Base-by-base conservation (phyloP, 2,888 invertebrate species). In the Aphrophora alni region DNA sequence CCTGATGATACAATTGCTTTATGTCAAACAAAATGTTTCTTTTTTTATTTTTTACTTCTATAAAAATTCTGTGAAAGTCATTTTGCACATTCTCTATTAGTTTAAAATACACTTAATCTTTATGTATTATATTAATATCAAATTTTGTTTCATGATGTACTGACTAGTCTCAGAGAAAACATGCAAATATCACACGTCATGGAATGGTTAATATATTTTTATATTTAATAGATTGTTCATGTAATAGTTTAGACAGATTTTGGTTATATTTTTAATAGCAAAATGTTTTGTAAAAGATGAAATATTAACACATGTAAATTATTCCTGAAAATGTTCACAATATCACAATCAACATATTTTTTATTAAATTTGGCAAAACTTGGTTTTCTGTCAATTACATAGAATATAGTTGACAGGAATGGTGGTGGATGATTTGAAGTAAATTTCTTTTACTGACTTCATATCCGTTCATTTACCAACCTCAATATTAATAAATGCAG, bases 161-260 rank as follows among this genome's bases (percentile, higher is more conserved):
- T 21, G 59, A 59, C 21, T 59, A 21, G 21, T 59, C 5, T 59
- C 21, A 21, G 59, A 59, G 33, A 59, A 59, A 59, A 21, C 59
- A 59, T 59, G 21, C 21, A 44, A 44, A 33, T 33, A 33, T 33
- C 44, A 44, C 44, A 44, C 44, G 44, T 44, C 44, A 1, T 59
- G n/a, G 21, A 21, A 14, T 44, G 21, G 59, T 59, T 59, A 21
- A 21, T 59, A 59, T 21, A 21, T 5, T 59, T 59, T 21, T 59
- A 44, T 44, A 59, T 59, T 59, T 59, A 59, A 59, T 59, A 59
- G 59, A 21, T 59, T 59, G 59, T 59, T 59, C n/a, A 59, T 59
- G 21, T 21, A 12, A 44, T 8, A 33, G 33, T 33, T 5, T 33
- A 33, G 8, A 8, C n/a, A n/a, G n/a, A n/a, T n/a, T n/a, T n/a